Percentiles rank a stretch among this genome's conserved stretches.
Evolutionary conservation across 2,888 invertebrate genomes (phyloP).

Genomic region (Sinelater perroti): DNA sequence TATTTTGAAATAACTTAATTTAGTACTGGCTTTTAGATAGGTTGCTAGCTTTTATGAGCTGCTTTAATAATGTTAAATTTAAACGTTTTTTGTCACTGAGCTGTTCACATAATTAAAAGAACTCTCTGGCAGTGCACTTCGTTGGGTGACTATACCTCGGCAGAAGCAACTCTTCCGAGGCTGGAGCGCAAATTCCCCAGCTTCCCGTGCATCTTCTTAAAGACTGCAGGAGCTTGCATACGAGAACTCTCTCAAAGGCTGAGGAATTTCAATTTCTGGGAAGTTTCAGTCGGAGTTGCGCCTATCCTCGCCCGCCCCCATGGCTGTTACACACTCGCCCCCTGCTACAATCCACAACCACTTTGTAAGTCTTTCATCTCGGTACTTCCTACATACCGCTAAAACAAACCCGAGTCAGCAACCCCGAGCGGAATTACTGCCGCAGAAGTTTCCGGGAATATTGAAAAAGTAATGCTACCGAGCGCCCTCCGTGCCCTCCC

Average conservation of each 20-base stretch:
- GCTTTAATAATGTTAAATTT: too few relatives aligned
- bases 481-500: too few relatives aligned
- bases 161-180: background rate
- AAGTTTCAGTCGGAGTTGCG: slow-evolving; percentile 51
- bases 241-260: slow-evolving; percentile 51
- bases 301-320: slow-evolving; percentile 43
- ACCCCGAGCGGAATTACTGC: slow-evolving; percentile 27
- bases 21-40: too few relatives aligned
- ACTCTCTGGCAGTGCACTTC: too few relatives aligned
- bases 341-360: slow-evolving; percentile 49
- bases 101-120: too few relatives aligned
- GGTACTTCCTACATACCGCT: slow-evolving; percentile 50
- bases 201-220: slow-evolving; percentile 47
- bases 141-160: too few relatives aligned
- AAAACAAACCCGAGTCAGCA: slow-evolving; percentile 36
- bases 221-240: slow-evolving; percentile 46
- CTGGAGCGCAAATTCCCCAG: slow-evolving; percentile 20
- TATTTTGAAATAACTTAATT: too few relatives aligned
- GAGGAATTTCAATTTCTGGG: slow-evolving; percentile 56
- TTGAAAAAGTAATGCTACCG: slow-evolving; percentile 21
- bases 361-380: slow-evolving; percentile 53
- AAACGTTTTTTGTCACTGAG: too few relatives aligned
- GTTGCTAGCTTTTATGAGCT: too few relatives aligned
- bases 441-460: slow-evolving; percentile 20
- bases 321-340: slow-evolving; percentile 29